Base-by-base conservation (phyloP, 2,888 invertebrate species). In the Leptopilina syphax region DNA sequence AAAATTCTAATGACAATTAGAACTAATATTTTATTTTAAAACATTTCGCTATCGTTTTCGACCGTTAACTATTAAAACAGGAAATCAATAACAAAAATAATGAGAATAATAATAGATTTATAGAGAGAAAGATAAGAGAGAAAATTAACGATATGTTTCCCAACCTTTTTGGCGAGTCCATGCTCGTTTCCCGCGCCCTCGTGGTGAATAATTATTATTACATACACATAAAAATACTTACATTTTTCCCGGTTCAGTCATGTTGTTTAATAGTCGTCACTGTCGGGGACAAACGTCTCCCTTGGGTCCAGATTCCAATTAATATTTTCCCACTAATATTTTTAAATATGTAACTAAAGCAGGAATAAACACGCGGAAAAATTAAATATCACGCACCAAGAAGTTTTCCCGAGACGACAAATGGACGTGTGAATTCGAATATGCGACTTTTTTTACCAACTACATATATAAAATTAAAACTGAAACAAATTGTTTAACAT, bases 241-340 rank as follows among this genome's bases (percentile, higher is more conserved):
- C 73, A 73, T 73, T 73, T 73, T 73, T n/a, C 73, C 10, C 1
- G 57, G 73, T 13, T 73, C 73, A 41, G 73, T 73, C 73, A 73
- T 73, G 54, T 54, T 57, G 27, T 34, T n/a, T 34, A 9, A 34
- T 27, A 8, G 54, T 57, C 34, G 57, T 57, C 34, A n/a, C 8
- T 73, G 12, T n/a, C 10, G 12, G 9, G 54, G n/a, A 73, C 57
- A 10, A 41, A 5, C 13, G 34, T 0, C 27, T 57, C 13, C 13
- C 27, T 41, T 41, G 73, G n/a, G 54, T 73, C 34, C 73, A 67
- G 67, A 67, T 73, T 73, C 18, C 54, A 57, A 13, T 65, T 3
- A 41, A 65, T 27, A 54, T 27, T 57, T 57, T 73, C 7, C n/a
- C 68, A 68, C 68, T 47, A 54, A 18, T 73, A 27, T 27, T 54